Conservation (phyloP, 2,888 invertebrate species). For the Tenthredo livida region DNA sequence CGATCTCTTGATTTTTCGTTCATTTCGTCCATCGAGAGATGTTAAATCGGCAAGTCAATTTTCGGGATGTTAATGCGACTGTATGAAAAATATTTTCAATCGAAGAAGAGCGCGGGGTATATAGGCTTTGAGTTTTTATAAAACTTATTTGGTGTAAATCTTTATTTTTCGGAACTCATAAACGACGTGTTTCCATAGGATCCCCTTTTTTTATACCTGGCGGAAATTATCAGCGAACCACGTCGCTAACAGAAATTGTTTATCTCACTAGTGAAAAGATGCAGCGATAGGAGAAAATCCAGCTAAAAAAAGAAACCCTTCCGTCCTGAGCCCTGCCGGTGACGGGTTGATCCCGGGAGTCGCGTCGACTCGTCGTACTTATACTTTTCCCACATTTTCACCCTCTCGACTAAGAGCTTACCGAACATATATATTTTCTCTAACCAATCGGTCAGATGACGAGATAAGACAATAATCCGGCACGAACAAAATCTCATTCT, state of each 20-base stretch:
- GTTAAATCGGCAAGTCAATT: neutral
- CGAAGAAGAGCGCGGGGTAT: no score
- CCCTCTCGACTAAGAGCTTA: neutral
- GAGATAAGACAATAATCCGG: conserved; percentile 5
- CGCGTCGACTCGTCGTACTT: neutral
- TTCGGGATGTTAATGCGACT: neutral
- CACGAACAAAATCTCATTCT: neutral
- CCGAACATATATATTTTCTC: neutral
- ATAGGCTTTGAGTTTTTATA: neutral
- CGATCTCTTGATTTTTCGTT: conserved; percentile 17
- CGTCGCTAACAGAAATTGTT: conserved; percentile 44
- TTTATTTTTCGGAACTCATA: neutral
- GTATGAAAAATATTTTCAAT: neutral
- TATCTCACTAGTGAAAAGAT: neutral
- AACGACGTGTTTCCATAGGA: neutral
- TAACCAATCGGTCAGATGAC: conserved; percentile 23
- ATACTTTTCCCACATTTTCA: conserved; percentile 6
- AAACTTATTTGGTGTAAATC: neutral
- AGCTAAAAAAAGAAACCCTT: conserved; percentile 26
- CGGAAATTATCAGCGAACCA: conserved; percentile 38
- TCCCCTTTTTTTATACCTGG: neutral
- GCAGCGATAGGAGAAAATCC: neutral
- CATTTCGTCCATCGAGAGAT: neutral
- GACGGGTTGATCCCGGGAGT: conserved; percentile 29
- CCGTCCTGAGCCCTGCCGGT: conserved; percentile 3